These are phyloP conservation scores for Pachycephala philippinensis DNA, from an alignment of 2,113 vertebrate genomes.

Conservation along the genomic window DNA sequence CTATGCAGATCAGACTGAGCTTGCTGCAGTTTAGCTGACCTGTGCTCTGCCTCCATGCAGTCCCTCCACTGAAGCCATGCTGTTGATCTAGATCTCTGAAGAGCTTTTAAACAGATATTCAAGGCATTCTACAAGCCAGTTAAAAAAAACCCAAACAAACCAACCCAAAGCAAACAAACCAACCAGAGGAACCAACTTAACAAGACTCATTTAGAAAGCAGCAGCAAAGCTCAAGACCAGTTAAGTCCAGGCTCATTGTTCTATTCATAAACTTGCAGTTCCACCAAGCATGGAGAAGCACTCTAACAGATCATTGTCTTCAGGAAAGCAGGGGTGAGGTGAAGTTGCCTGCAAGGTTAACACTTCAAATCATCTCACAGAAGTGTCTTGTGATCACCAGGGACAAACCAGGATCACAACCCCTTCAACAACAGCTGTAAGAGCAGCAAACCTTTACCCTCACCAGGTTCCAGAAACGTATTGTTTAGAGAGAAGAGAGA, in stretches of 20 bases:
- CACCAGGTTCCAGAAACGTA: neutral
- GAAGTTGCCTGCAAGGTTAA: neutral
- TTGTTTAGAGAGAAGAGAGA: neutral
- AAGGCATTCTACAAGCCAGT: neutral
- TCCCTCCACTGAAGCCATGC: neutral
- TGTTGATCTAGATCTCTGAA: neutral
- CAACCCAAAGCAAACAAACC: no score
- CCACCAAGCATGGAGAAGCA: neutral
- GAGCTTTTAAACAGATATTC: neutral
- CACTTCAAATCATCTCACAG: neutral
- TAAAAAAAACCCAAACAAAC: neutral
- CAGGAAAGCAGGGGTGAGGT: neutral
- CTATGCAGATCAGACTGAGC: neutral
- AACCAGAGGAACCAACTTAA: neutral
- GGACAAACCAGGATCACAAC: neutral
- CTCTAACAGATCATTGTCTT: neutral
- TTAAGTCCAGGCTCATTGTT: neutral
- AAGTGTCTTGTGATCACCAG: neutral
- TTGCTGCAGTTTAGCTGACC: neutral
- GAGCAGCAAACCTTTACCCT: neutral
- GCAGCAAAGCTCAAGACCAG: neutral
- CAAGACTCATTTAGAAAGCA: neutral
- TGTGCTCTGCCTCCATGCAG: neutral
- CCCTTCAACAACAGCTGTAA: neutral
- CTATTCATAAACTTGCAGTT: neutral